Evolutionary conservation across 2,888 invertebrate species (phyloP).

Genomic region (Rhimphoctona megacephalus): DNA sequence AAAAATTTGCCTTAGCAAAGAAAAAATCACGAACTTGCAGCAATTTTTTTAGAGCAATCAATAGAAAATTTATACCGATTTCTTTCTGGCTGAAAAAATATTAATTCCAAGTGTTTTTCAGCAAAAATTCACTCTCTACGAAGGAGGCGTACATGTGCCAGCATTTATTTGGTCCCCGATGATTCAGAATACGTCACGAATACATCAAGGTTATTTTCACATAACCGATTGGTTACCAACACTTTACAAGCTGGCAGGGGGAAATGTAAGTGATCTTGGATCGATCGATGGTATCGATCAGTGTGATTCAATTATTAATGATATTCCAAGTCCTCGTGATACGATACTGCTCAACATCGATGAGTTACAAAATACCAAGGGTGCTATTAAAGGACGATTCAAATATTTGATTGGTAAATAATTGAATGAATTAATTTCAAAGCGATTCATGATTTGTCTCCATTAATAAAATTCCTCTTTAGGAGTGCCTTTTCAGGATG

Average conservation of each 20-base stretch:
- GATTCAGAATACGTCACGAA: constrained; percentile 86
- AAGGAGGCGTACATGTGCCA: constrained; percentile 89
- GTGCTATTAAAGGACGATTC: constrained; percentile 73
- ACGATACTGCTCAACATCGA: constrained; percentile 91
- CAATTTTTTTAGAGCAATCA: too few species aligned
- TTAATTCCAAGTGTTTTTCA: constrained; percentile 75
- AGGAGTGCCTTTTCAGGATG: constrained; percentile 70
- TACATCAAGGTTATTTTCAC: constrained; percentile 88
- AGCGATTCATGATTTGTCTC: background rate
- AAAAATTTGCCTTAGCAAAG: too few species aligned
- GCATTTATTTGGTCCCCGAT: constrained; percentile 89
- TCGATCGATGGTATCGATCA: constrained; percentile 85
- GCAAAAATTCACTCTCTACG: constrained; percentile 90
- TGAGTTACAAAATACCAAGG: constrained; percentile 82
- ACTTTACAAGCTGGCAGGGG: constrained; percentile 88
- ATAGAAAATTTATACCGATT: background rate
- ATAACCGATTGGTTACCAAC: constrained; percentile 91
- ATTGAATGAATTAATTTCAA: background rate
- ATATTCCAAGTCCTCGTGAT: constrained; percentile 85
- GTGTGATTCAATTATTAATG: constrained; percentile 79
- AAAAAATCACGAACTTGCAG: too few species aligned
- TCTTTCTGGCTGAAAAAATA: background rate
- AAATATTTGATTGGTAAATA: constrained; percentile 78
- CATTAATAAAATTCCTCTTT: background rate
- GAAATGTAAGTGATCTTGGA: constrained; percentile 78